phyloP scores from a whole-genome alignment of 2,797 vertebrate species.

The Eleutherodactylus coqui region DNA sequence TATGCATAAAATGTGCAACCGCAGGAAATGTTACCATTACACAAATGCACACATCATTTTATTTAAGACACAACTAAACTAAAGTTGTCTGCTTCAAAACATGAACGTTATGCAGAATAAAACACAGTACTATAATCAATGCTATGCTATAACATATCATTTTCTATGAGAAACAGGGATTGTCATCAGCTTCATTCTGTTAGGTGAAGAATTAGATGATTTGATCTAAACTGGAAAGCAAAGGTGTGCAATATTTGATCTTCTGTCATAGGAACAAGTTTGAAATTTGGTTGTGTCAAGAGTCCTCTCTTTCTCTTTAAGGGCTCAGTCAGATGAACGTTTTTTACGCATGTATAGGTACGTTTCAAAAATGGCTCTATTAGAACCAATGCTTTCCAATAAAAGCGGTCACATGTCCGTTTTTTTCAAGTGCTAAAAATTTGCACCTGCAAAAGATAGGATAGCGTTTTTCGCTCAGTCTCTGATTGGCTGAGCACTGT shows the following conservation, averaged over 20 bases:
- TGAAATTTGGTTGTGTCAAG: background rate
- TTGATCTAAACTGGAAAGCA: background rate
- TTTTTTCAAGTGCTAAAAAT: too few species aligned
- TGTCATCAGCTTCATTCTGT: background rate
- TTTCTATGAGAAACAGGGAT: background rate
- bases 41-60: conserved; percentile 29
- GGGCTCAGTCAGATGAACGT: too few species aligned
- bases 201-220: too few species aligned
- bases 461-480: too few species aligned
- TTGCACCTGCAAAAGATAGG: too few species aligned
- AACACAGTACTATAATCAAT: background rate
- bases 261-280: background rate
- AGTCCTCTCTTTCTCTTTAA: background rate
- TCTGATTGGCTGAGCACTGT: too few species aligned
- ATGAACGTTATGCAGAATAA: conserved; percentile 12
- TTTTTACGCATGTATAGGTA: too few species aligned
- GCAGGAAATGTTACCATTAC: conserved; percentile 11
- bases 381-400: too few species aligned
- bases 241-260: background rate
- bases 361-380: too few species aligned
- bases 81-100: background rate
- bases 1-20: conserved; percentile 33
- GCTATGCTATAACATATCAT: background rate
- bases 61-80: conserved; percentile 26
- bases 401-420: too few species aligned